phyloP scores from a whole-genome alignment of 2,797 vertebrate genomes.

The Melanotaenia pygmaea region DNA sequence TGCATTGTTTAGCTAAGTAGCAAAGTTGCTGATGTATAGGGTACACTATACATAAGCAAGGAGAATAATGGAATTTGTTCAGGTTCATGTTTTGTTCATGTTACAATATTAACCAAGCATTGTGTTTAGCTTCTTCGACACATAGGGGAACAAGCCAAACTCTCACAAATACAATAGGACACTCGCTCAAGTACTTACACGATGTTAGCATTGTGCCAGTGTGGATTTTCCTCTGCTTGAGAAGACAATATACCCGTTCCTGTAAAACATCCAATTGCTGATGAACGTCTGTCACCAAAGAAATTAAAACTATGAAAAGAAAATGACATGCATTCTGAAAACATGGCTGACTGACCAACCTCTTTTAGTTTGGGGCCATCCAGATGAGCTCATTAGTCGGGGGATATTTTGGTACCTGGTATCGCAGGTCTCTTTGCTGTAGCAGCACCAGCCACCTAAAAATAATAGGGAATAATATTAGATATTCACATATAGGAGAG shows the following conservation, averaged over 20 bases:
- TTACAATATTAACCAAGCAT: not conserved
- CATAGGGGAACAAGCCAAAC: not conserved
- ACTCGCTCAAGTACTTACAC: slow-evolving; percentile 78
- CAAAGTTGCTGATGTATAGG: no score
- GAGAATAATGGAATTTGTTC: no score
- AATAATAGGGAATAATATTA: slow-evolving; percentile 76
- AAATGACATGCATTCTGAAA: slow-evolving; percentile 29
- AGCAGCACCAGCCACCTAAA: slow-evolving; percentile 87
- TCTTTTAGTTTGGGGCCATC: slow-evolving; percentile 84
- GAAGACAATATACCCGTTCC: slow-evolving; percentile 86
- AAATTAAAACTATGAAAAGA: slow-evolving; percentile 1
- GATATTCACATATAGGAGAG: slow-evolving; percentile 50
- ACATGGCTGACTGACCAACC: slow-evolving; percentile 66
- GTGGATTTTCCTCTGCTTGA: slow-evolving; percentile 85
- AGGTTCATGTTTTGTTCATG: no score
- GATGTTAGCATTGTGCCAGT: slow-evolving; percentile 88
- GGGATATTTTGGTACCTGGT: slow-evolving; percentile 87
- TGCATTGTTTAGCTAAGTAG: no score
- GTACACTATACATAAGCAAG: no score
- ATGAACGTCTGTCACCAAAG: slow-evolving; percentile 18
- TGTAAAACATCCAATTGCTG: slow-evolving; percentile 60
- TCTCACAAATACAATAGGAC: not conserved
- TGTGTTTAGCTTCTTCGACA: not conserved
- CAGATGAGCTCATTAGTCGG: slow-evolving; percentile 85
- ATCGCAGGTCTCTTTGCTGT: slow-evolving; percentile 88